Base-by-base conservation (phyloP, 2,888 invertebrate species). In the Halictus ligatus region DNA sequence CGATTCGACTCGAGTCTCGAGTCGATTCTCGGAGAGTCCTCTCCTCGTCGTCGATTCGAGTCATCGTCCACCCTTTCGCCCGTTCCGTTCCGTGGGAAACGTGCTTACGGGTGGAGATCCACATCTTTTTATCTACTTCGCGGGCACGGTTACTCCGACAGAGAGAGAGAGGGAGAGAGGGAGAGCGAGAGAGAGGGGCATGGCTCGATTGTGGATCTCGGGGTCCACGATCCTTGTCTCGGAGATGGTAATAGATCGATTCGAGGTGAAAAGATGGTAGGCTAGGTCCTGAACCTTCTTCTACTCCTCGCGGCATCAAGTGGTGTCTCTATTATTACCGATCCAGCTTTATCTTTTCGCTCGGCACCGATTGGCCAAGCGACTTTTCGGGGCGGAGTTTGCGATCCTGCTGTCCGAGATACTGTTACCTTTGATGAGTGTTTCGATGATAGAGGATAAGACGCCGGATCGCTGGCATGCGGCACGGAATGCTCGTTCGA, bases 71-170 rank as follows among this genome's bases (percentile, higher is more conserved):
- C 84, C 84, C 83, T 91, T 78, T 87, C 81, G 80, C 82, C 74
- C 43, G 71, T 77, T 76, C 29, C 76, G 84, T 80, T 88, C 87
- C 87, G 88, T 92, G 91, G 87, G 89, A 92, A 92, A 86, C 88
- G 83, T 87, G 86, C 88, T 83, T 71, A 78, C 87, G 87, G 84
- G 80, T 83, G 86, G 87, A 90, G 88, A 86, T 81, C 81, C 81
- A 71, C 84, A 87, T 83, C 78, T 89, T 88, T 89, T 87, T 83
- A 84, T 83, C 80, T 72, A 35, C 74, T 67, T 69, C 74, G 69
- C 81, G 80, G 86, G 67, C 64, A 82, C 81, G 78, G 75, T 84
- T 69, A 71, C 78, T 54, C 12, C 74, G 74, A 75, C 29, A 40
- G 7, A 25, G 2, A 25, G 25, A 15, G 60, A 15, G 64, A 64